Percentiles rank a stretch among this genome's conserved stretches.
Evolutionary conservation across 2,888 invertebrate genomes (phyloP).

Genomic region (Hirtodrosophila alboralis): DNA sequence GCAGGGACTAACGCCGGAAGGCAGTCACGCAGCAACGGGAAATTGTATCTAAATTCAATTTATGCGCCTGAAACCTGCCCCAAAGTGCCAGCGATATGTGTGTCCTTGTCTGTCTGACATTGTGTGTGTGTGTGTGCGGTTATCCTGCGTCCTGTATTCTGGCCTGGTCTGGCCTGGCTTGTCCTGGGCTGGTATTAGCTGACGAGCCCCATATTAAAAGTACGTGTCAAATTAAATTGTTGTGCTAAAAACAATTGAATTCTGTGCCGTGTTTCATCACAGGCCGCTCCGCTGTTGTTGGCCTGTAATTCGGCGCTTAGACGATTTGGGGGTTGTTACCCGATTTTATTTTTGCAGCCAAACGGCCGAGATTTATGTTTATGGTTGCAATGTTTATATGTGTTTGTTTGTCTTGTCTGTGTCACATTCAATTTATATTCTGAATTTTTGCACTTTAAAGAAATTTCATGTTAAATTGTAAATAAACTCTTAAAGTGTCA

Average conservation of each 20-base stretch:
- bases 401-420: slow-evolving; percentile 9
- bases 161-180: slow-evolving; percentile 8
- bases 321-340: slow-evolving; percentile 36
- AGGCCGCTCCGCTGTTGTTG: slow-evolving; percentile 27
- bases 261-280: slow-evolving; percentile 68
- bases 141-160: slow-evolving; percentile 19
- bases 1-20: slow-evolving; percentile 12
- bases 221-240: slow-evolving; percentile 78
- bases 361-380: slow-evolving; percentile 68
- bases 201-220: slow-evolving; percentile 70
- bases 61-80: slow-evolving; percentile 57
- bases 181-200: slow-evolving; percentile 58
- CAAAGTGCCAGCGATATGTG: slow-evolving; percentile 36
- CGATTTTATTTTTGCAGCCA: slow-evolving; percentile 58
- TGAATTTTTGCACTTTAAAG: slow-evolving; percentile 20
- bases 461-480: too few species aligned
- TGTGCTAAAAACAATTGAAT: slow-evolving; percentile 74
- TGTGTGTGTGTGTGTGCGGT: slow-evolving; percentile 25
- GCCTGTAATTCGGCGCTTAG: slow-evolving; percentile 47
- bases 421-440: slow-evolving; percentile 29
- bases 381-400: slow-evolving; percentile 22
- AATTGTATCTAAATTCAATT: slow-evolving; percentile 79
- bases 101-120: slow-evolving; percentile 6
- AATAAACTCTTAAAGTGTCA: too few species aligned
- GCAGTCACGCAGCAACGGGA: slow-evolving; percentile 76